Conservation (phyloP, 2,797 vertebrate genomes). For the Sciurus vulgaris region DNA sequence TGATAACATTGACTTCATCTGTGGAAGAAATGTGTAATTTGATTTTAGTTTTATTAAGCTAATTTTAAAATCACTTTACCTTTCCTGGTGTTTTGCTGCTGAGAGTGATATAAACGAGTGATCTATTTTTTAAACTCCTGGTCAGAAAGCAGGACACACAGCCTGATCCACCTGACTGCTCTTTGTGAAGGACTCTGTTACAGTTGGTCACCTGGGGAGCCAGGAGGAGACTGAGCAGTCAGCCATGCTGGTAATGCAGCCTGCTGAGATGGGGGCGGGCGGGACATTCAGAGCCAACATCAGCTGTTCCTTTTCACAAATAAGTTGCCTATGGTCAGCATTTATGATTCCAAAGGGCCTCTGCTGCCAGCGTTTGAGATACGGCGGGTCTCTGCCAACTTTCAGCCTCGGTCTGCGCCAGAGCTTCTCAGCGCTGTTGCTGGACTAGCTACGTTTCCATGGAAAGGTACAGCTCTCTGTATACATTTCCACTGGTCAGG, state of each 20-base stretch:
- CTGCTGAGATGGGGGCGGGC: constrained; percentile 60
- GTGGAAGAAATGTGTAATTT: constrained; percentile 48
- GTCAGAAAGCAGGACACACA: background rate
- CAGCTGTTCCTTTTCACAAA: constrained; percentile 73
- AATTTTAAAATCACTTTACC: background rate
- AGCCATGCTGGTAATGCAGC: constrained; percentile 51
- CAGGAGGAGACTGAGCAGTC: background rate
- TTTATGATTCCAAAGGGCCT: constrained; percentile 50
- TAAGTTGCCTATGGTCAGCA: constrained; percentile 71
- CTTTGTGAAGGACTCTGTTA: constrained; percentile 37
- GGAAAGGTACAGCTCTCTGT: background rate
- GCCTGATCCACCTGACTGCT: constrained; percentile 36
- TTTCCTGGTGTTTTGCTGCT: constrained; percentile 38
- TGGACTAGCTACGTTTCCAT: background rate
- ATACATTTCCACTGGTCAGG: constrained; percentile 12
- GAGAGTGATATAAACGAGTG: background rate
- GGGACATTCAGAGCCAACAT: constrained; percentile 69
- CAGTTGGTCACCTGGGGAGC: constrained; percentile 58
- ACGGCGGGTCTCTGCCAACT: constrained; percentile 16
- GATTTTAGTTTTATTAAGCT: constrained; percentile 9
- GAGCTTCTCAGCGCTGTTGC: background rate
- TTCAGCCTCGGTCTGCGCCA: background rate
- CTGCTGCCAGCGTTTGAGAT: constrained; percentile 59
- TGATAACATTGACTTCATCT: constrained; percentile 9
- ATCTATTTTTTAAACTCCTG: background rate